Conservation (phyloP, 1,140 invertebrate species). For the Andrena cerasifolii region DNA sequence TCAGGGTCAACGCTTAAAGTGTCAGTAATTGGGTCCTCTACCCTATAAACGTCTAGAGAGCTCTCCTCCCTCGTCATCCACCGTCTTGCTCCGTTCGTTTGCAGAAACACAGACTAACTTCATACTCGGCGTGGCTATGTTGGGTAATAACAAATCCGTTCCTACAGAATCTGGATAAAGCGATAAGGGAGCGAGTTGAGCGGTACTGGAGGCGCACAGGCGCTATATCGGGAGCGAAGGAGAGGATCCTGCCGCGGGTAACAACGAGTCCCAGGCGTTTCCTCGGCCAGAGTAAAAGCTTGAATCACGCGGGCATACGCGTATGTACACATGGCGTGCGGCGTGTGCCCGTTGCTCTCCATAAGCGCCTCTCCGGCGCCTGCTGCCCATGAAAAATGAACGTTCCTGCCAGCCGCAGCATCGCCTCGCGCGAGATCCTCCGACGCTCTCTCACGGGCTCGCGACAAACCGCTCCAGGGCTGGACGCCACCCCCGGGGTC, state of each 20-base stretch:
- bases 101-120: no score
- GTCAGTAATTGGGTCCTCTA: no score
- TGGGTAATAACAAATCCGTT: no score
- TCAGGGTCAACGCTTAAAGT: no score
- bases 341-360: constrained; percentile 40
- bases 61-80: no score
- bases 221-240: constrained; percentile 51
- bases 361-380: constrained; percentile 77
- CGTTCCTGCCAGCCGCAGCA: constrained; percentile 69
- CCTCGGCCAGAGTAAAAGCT: constrained; percentile 48
- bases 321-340: constrained; percentile 14
- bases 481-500: background rate
- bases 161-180: no score
- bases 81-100: no score
- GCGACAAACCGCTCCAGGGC: background rate
- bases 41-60: constrained; percentile 11
- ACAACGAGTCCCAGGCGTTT: constrained; percentile 43
- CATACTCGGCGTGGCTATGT: no score
- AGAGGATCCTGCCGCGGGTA: constrained; percentile 38
- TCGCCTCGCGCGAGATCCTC: constrained; percentile 56
- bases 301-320: constrained; percentile 6
- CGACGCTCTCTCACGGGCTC: constrained; percentile 4
- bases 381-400: constrained; percentile 78
- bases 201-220: constrained; percentile 28
- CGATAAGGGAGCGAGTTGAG: constrained; percentile 37